A percentile compares a stretch with the other conserved stretches of the same genome.
phyloP scores from a whole-genome alignment of 37 sponge, comb jelly and placozoan species.

The Agelas oroides region DNA sequence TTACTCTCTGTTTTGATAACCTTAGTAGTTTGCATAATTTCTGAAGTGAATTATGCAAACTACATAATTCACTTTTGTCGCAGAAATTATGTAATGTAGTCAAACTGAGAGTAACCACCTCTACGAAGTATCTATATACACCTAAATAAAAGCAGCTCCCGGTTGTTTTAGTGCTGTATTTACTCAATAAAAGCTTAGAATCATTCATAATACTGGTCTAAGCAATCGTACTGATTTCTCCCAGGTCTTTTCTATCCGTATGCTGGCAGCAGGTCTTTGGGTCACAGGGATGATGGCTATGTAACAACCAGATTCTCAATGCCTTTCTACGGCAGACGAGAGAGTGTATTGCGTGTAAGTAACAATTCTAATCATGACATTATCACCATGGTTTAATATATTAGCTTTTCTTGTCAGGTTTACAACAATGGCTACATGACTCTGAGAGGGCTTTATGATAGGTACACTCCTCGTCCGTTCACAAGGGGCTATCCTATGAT shows the following conservation, averaged over 20 bases:
- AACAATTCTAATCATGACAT: background rate
- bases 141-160: too few species aligned
- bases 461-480: background rate
- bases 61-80: too few species aligned
- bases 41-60: too few species aligned
- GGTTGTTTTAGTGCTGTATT: too few species aligned
- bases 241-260: slow-evolving; percentile 1
- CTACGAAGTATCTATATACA: too few species aligned
- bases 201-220: too few species aligned
- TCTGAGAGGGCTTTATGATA: background rate
- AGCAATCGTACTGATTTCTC: too few species aligned
- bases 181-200: too few species aligned
- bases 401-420: background rate
- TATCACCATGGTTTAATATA: background rate
- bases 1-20: background rate
- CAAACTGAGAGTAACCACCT: too few species aligned
- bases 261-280: background rate
- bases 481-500: background rate
- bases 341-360: background rate
- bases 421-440: slow-evolving; percentile 19
- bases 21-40: too few species aligned
- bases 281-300: background rate
- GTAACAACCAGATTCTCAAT: background rate
- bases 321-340: background rate
- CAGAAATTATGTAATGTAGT: too few species aligned